Evolutionary conservation across 2,797 vertebrate species (phyloP).

Genomic region (Lepilemur septentrionalis): DNA sequence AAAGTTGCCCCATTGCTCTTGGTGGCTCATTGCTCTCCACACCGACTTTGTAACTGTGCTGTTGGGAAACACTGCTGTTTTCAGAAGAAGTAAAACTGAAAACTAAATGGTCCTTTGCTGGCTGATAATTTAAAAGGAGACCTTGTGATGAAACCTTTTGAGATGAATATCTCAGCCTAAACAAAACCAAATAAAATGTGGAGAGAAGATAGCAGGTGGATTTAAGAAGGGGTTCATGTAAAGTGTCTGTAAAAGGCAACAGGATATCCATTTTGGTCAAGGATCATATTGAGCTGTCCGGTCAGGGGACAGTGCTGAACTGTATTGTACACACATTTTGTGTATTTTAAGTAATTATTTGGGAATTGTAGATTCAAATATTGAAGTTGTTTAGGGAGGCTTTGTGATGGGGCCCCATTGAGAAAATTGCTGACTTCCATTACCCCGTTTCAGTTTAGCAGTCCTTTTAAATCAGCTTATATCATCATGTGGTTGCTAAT

Average conservation of each 20-base stretch:
- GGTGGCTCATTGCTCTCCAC: not conserved
- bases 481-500: not conserved
- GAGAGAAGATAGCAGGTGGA: not conserved
- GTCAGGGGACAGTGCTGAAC: not conserved
- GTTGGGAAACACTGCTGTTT: not conserved
- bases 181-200: not conserved
- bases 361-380: not conserved
- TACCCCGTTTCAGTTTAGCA: not conserved
- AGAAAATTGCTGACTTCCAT: not conserved
- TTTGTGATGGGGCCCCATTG: not conserved
- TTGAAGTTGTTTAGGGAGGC: not conserved
- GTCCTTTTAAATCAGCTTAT: not conserved
- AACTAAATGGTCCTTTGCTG: not conserved
- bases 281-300: not conserved
- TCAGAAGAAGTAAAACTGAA: not conserved
- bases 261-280: not conserved
- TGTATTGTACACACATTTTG: not conserved
- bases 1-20: not conserved
- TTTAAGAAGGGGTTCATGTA: not conserved
- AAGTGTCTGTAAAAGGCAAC: not conserved
- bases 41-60: not conserved
- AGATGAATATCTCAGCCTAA: not conserved
- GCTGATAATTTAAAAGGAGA: not conserved
- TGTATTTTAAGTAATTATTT: conserved; percentile 10
- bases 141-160: not conserved